Evolutionary conservation across 2,113 vertebrate genomes (phyloP).

Genomic region (Pomatostomus ruficeps): DNA sequence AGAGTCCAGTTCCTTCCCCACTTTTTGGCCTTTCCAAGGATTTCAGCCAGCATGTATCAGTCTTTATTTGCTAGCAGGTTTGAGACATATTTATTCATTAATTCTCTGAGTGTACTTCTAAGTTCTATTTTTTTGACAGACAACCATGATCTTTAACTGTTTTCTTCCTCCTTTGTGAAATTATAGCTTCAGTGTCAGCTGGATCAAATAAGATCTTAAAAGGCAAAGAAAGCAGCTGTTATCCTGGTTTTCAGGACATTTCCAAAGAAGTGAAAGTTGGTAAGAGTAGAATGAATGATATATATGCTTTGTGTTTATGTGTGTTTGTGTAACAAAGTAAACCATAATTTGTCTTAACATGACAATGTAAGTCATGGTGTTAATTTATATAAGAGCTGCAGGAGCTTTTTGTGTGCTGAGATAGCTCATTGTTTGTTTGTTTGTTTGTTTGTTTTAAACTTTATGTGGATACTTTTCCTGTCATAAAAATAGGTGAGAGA

Average conservation of each 20-base stretch:
- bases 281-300: slow-evolving; percentile 24
- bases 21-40: not conserved
- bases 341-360: not conserved
- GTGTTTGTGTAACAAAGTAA: not conserved
- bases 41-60: not conserved
- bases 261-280: slow-evolving; percentile 69
- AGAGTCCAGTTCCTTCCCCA: not conserved
- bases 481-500: not conserved
- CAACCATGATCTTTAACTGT: not conserved
- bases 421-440: not conserved
- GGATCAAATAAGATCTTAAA: slow-evolving; percentile 73
- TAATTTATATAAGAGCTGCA: not conserved
- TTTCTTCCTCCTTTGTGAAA: not conserved
- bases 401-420: not conserved
- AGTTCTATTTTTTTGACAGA: not conserved
- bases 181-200: slow-evolving; percentile 72
- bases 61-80: not conserved
- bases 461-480: not conserved
- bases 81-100: not conserved
- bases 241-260: slow-evolving; percentile 70
- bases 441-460: not conserved
- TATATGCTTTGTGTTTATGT: not conserved
- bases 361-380: not conserved
- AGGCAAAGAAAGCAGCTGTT: slow-evolving; percentile 79
- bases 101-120: not conserved